Conservation (phyloP, 1,140 invertebrate genomes). For the Matsumurasca onukii region DNA sequence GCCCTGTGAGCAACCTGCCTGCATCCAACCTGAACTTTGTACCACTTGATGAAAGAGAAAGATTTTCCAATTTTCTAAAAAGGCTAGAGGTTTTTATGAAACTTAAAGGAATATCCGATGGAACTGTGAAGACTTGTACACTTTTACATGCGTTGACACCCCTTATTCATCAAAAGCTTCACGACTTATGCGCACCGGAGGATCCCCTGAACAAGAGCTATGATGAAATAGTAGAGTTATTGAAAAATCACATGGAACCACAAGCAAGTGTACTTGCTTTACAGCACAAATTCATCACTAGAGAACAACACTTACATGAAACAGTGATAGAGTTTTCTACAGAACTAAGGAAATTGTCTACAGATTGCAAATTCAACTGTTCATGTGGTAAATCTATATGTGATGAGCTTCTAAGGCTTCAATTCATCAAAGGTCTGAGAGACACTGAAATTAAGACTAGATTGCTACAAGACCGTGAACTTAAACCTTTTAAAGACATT, state of each 20-base stretch:
- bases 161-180: too few relatives aligned
- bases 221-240: neutral
- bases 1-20: too few relatives aligned
- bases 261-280: neutral
- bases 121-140: too few relatives aligned
- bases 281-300: neutral
- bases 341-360: neutral
- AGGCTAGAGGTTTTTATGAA: too few relatives aligned
- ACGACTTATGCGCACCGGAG: slow-evolving; percentile 16
- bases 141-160: too few relatives aligned
- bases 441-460: neutral
- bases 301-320: neutral
- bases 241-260: neutral
- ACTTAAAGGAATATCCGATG: too few relatives aligned
- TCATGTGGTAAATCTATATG: neutral
- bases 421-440: neutral
- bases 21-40: too few relatives aligned
- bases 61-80: too few relatives aligned
- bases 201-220: neutral
- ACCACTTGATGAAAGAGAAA: too few relatives aligned
- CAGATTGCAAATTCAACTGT: neutral
- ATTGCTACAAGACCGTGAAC: neutral
- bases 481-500: neutral
- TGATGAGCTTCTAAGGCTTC: neutral
- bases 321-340: neutral